Conservation (phyloP, 1,140 invertebrate genomes). For the Sitophilus oryzae region DNA sequence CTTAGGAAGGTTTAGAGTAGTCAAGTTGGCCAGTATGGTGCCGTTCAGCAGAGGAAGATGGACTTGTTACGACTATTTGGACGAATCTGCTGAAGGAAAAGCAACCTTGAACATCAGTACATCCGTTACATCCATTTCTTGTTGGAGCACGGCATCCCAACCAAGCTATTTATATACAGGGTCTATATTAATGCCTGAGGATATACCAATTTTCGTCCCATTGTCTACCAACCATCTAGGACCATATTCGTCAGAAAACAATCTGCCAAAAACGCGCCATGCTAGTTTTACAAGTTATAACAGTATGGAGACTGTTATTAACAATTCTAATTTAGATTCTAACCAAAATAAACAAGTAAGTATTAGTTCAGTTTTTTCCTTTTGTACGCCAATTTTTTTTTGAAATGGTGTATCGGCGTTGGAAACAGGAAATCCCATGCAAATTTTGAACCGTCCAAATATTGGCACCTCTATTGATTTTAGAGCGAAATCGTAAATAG, state of each 20-base stretch:
- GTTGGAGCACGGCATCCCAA: conserved; percentile 24
- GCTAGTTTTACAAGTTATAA: conserved; percentile 18
- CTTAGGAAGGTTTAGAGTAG: conserved; percentile 77
- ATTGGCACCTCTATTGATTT: no score
- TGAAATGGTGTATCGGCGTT: no score
- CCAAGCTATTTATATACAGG: conserved; percentile 25
- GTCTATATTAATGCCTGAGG: conserved; percentile 22
- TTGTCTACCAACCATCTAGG: conserved; percentile 11
- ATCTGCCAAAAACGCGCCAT: conserved; percentile 12
- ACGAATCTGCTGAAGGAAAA: conserved; percentile 51
- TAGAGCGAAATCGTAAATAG: no score
- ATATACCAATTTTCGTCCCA: conserved; percentile 21
- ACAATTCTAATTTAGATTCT: conserved; percentile 17
- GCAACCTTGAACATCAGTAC: neutral
- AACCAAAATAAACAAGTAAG: conserved; percentile 24
- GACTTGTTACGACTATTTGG: conserved; percentile 93
- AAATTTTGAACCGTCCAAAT: no score
- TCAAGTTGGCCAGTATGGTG: conserved; percentile 92
- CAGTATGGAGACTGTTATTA: conserved; percentile 17
- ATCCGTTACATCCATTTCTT: conserved; percentile 7
- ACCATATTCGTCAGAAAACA: conserved; percentile 10
- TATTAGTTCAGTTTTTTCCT: no score
- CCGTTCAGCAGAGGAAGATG: conserved; percentile 89
- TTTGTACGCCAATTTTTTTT: no score
- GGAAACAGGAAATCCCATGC: no score